Evolutionary conservation across 1,140 invertebrate species (phyloP), one percentile per base, ranked within the genome.

Genomic region (Lutraria rhynchaena): DNA sequence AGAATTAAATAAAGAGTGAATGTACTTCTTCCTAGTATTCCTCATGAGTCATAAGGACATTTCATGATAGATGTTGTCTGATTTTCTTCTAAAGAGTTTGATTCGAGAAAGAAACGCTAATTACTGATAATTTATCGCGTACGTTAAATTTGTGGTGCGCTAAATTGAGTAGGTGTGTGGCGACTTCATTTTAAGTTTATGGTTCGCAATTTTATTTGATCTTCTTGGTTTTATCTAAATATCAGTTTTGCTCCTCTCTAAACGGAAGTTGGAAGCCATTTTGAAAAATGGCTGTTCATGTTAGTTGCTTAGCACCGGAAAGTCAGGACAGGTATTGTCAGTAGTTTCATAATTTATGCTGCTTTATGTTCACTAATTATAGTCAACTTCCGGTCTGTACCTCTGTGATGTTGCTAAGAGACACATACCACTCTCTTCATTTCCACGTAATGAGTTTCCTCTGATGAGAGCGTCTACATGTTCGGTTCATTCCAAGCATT

Each of bases 231-330:
- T 71, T 71, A 71, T 71, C 69, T 71, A 55, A 57, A 31, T 55
- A 71, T 57, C 69, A 55, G 69, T 71, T 35, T 37, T 71, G 33
- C 69, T 55, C 51, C 49, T 71, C 19, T 57, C 69, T 55, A 15
- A 57, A 44, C 69, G 69, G 69, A 71, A 71, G 69, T 71, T 22
- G 69, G 53, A 35, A 57, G 69, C 69, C 69, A 71, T 71, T 71
- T 71, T 71, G 69, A 71, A 71, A 71, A 71, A 55, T 55, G 69
- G 46, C 49, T 51, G 69, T 71, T 71, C 69, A 71, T 71, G 69
- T 71, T 71, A 35, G 46, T 57, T 71, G 69, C 49, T 46, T 57
- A 55, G 49, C 69, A 57, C 69, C 49, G 69, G 69, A 71, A 71
- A 57, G 69, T 57, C 31, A 71, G 53, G 53, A 57, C 69, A 55